Percentiles rank a stretch among this genome's conserved stretches.
These are phyloP conservation scores for Brenthis daphne DNA, from an alignment of 2,888 invertebrate genomes.

Conservation along the genomic window DNA sequence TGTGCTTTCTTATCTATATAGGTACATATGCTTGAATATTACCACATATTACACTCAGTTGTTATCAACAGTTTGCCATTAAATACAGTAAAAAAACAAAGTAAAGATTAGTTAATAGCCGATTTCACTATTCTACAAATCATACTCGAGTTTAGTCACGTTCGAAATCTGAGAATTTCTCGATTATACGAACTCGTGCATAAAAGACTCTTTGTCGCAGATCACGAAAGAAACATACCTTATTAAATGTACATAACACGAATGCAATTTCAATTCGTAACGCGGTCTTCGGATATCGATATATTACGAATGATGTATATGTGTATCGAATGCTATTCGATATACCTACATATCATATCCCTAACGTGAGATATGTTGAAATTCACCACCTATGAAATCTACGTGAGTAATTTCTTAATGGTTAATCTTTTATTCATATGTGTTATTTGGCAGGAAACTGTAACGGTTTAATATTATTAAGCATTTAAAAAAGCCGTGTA, in stretches of 20 bases:
- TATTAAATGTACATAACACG: constrained; percentile 15
- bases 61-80: not conserved
- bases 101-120: constrained; percentile 21
- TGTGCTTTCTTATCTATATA: too few species aligned
- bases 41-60: not conserved
- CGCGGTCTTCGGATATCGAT: constrained; percentile 1
- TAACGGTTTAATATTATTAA: constrained; percentile 8
- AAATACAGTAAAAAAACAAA: constrained; percentile 7
- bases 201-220: constrained; percentile 42
- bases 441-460: constrained; percentile 18
- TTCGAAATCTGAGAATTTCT: constrained; percentile 43
- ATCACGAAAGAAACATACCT: constrained; percentile 18
- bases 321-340: constrained; percentile 24
- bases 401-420: constrained; percentile 18
- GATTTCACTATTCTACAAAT: constrained; percentile 42
- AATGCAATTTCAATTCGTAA: too few species aligned
- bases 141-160: constrained; percentile 50
- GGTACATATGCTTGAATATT: too few species aligned
- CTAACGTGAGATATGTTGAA: constrained; percentile 11
- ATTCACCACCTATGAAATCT: constrained; percentile 21
- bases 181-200: constrained; percentile 49
- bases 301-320: constrained; percentile 1
- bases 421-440: not conserved
- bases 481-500: not conserved
- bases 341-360: constrained; percentile 3